Conservation (phyloP, 2,888 invertebrate species). For the Phengaris arion region DNA sequence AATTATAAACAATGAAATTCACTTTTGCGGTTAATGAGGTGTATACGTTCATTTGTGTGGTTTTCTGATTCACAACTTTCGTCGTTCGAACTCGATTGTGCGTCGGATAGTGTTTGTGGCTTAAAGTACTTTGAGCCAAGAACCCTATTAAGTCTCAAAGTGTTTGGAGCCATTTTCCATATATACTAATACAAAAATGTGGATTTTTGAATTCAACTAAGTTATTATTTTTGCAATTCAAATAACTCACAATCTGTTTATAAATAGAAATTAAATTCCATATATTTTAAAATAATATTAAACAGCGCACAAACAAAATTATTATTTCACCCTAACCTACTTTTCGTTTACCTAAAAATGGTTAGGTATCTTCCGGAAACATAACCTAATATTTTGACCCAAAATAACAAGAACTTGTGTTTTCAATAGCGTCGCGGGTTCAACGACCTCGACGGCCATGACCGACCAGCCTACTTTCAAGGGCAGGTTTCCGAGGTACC, state of each 20-base stretch:
- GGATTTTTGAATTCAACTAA: no score
- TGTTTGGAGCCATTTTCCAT: no score
- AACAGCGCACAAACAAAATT: not conserved
- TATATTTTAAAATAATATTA: no score
- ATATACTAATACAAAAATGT: no score
- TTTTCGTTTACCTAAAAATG: not conserved
- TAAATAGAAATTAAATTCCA: no score
- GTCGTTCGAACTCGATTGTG: not conserved
- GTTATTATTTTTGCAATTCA: no score
- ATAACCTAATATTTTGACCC: conserved; percentile 26
- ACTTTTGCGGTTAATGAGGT: conserved; percentile 35
- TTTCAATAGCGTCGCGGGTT: conserved; percentile 36
- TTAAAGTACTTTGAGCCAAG: not conserved
- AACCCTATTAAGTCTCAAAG: no score
- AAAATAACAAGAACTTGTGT: conserved; percentile 27
- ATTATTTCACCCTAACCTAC: not conserved
- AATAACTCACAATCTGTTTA: no score
- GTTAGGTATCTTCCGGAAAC: not conserved
- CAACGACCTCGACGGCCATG: conserved; percentile 52
- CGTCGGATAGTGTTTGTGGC: not conserved
- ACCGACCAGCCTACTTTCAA: conserved; percentile 49
- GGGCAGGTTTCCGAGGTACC: conserved; percentile 50
- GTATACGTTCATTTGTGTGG: conserved; percentile 31
- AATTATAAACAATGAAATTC: conserved; percentile 21
- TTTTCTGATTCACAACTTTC: conserved; percentile 29